phyloP scores from a whole-genome alignment of 64 coral and sea anemone species.

The Anthopleura sola region DNA sequence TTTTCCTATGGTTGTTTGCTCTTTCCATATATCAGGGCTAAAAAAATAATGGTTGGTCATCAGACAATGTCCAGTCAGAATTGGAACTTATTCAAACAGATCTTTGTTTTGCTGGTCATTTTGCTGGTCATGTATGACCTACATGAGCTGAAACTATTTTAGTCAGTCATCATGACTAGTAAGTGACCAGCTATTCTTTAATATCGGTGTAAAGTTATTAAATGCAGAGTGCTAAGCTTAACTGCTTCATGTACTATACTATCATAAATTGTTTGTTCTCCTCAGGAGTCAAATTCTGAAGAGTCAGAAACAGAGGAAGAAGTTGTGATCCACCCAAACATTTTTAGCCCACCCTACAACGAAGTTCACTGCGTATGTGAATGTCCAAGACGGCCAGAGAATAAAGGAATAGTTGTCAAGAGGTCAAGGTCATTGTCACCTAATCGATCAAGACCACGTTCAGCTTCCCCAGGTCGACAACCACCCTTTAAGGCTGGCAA shows the following conservation, averaged over 20 bases:
- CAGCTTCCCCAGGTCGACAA: slow-evolving; percentile 42
- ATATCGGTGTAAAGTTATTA: too few species aligned
- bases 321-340: slow-evolving; percentile 61
- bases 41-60: too few species aligned
- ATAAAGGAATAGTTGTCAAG: slow-evolving; percentile 67
- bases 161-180: too few species aligned
- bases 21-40: too few species aligned
- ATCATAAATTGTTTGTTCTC: neutral
- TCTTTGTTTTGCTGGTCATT: too few species aligned
- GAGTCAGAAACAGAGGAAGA: slow-evolving; percentile 83
- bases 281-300: slow-evolving; percentile 55
- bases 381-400: slow-evolving; percentile 92
- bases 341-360: slow-evolving; percentile 31
- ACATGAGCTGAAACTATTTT: too few species aligned
- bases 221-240: too few species aligned
- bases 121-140: too few species aligned
- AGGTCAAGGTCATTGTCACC: slow-evolving; percentile 94
- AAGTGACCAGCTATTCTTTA: too few species aligned
- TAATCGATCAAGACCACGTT: slow-evolving; percentile 43
- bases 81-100: too few species aligned
- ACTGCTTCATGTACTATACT: too few species aligned
- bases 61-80: too few species aligned
- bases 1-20: neutral
- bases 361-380: slow-evolving; percentile 91
- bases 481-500: slow-evolving; percentile 94